Evolutionary conservation across 2,888 invertebrate species (phyloP).

Genomic region (Drosophila phalerata): DNA sequence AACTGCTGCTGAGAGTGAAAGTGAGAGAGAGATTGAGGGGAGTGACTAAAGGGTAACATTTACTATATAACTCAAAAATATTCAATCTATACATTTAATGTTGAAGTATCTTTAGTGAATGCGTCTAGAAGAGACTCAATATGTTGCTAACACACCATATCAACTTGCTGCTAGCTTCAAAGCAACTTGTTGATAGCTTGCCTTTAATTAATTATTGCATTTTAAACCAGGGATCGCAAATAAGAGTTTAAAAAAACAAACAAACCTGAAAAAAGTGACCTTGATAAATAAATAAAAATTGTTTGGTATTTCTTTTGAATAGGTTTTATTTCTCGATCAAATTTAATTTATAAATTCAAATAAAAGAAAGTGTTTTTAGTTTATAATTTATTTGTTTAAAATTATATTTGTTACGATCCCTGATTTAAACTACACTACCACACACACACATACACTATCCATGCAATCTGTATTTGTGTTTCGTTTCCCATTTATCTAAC

Average conservation of each 20-base stretch:
- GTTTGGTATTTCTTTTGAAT: no score
- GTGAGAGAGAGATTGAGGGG: background rate
- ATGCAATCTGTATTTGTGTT: conserved; percentile 46
- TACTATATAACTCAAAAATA: background rate
- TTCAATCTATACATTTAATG: background rate
- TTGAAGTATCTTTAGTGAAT: background rate
- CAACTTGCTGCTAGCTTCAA: no score
- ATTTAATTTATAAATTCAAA: background rate
- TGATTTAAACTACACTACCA: background rate
- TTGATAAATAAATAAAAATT: no score
- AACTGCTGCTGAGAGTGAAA: conserved; percentile 9
- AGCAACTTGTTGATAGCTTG: no score
- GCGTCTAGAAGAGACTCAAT: background rate
- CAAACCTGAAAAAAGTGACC: no score
- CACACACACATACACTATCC: conserved; percentile 9
- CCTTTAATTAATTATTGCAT: no score
- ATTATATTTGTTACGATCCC: background rate
- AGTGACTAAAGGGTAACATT: background rate
- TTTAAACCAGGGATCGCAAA: background rate
- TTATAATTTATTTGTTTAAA: background rate
- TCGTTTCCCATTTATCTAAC: conserved; percentile 55
- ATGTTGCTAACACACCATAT: background rate
- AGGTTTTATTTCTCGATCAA: background rate
- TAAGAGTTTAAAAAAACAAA: no score
- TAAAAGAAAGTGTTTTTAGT: background rate